These are phyloP conservation scores for Archocentrus centrarchus DNA, from an alignment of 2,113 vertebrate species.

Conservation along the genomic window DNA sequence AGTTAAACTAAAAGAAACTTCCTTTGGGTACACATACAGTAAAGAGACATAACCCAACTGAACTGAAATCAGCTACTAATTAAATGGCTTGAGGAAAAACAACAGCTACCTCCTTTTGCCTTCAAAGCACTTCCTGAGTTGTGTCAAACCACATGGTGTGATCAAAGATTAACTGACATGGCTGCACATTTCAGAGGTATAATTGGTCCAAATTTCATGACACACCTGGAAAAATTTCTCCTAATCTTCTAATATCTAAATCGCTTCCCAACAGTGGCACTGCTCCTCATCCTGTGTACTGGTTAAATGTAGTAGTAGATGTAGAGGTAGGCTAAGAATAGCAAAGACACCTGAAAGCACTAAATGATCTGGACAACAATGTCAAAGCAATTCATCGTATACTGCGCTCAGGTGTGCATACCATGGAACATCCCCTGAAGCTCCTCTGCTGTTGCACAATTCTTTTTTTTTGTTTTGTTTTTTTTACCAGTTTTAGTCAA, in stretches of 20 bases:
- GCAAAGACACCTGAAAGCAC: conserved; percentile 44
- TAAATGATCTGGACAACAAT: conserved; percentile 53
- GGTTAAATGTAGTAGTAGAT: conserved; percentile 1
- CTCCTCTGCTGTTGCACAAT: neutral
- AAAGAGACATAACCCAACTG: neutral
- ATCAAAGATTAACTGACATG: conserved; percentile 22
- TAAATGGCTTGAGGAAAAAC: neutral
- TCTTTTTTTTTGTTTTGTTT: neutral
- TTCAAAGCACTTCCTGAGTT: neutral
- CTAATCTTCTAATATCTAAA: conserved; percentile 3
- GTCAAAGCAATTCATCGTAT: conserved; percentile 43
- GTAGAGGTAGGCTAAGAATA: conserved; percentile 45
- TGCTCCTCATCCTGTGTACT: neutral
- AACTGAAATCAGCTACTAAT: conserved; percentile 4
- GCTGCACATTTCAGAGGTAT: neutral
- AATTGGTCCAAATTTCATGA: conserved; percentile 8
- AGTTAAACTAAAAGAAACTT: conserved; percentile 2
- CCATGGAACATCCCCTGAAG: conserved; percentile 9
- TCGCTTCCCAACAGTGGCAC: neutral
- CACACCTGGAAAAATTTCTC: neutral
- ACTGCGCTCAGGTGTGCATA: conserved; percentile 30
- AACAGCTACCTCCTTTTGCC: neutral
- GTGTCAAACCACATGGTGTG: neutral
- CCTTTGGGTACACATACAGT: neutral
- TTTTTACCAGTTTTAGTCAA: neutral